Evolutionary conservation across 2,888 invertebrate species (phyloP).

Genomic region (Bruchidius siliquastri): DNA sequence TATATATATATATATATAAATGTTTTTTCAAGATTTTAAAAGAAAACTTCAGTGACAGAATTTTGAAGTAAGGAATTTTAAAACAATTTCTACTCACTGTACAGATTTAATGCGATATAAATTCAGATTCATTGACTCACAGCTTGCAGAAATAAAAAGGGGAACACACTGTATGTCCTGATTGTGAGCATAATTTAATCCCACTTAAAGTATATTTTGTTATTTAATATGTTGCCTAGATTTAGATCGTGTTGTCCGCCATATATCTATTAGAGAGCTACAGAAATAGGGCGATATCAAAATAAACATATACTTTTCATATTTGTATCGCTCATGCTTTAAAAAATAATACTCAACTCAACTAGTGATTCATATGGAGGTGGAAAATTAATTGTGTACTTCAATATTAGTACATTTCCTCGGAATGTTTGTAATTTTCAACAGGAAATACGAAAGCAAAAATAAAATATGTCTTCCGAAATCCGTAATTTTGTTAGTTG

Average conservation of each 20-base stretch:
- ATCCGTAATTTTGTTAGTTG: no score
- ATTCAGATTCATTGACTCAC: not conserved
- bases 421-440: no score
- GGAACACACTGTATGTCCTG: not conserved
- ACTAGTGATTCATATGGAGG: no score
- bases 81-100: not conserved
- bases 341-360: no score
- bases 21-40: no score
- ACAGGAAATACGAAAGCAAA: no score
- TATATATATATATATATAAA: no score
- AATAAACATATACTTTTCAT: not conserved
- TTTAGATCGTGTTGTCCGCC: not conserved
- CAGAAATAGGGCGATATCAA: not conserved
- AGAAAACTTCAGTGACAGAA: no score
- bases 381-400: no score
- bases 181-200: not conserved
- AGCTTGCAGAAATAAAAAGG: not conserved
- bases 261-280: not conserved
- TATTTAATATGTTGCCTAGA: slow-evolving; percentile 1
- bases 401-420: no score
- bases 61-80: not conserved
- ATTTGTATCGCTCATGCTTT: no score
- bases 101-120: not conserved
- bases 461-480: no score
- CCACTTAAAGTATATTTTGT: slow-evolving; percentile 2